Evolutionary conservation across 2,797 vertebrate genomes (phyloP).

Genomic region (Kryptopterus vitreolus): DNA sequence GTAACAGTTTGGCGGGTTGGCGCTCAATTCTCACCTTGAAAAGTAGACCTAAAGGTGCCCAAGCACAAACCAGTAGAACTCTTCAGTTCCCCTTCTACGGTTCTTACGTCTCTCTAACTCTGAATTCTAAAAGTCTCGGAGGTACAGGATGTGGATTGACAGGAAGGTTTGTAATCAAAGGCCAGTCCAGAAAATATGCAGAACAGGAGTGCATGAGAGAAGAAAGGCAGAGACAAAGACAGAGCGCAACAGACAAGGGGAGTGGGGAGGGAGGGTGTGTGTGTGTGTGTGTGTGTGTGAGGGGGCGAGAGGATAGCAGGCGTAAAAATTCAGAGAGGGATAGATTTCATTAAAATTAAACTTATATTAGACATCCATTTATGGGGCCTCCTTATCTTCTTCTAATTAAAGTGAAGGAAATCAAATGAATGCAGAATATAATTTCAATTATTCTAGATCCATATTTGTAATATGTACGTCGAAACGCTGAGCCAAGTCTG

Average conservation of each 20-base stretch:
- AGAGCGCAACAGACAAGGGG: background rate
- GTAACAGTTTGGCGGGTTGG: background rate
- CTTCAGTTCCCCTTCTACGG: background rate
- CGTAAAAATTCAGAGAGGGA: slow-evolving; percentile 37
- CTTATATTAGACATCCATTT: slow-evolving; percentile 57
- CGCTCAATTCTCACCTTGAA: background rate
- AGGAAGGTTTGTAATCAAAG: slow-evolving; percentile 10
- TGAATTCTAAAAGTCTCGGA: background rate
- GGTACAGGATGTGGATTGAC: background rate
- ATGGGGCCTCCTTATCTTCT: slow-evolving; percentile 53
- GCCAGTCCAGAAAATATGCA: slow-evolving; percentile 7
- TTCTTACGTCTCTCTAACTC: background rate
- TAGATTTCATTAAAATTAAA: slow-evolving; percentile 58
- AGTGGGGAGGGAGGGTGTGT: too few relatives aligned
- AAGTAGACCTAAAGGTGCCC: background rate
- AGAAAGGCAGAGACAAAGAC: slow-evolving; percentile 2
- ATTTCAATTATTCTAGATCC: slow-evolving; percentile 58
- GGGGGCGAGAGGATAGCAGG: slow-evolving; percentile 7
- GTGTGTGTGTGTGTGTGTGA: too few relatives aligned
- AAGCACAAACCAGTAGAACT: background rate
- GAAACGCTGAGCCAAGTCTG: slow-evolving; percentile 22
- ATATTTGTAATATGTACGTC: slow-evolving; percentile 50
- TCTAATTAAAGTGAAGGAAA: slow-evolving; percentile 59
- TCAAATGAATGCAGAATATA: slow-evolving; percentile 54
- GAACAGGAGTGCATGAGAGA: slow-evolving; percentile 14